phyloP scores from a whole-genome alignment of 2,797 vertebrate species.

The Gymnothorax javanicus region DNA sequence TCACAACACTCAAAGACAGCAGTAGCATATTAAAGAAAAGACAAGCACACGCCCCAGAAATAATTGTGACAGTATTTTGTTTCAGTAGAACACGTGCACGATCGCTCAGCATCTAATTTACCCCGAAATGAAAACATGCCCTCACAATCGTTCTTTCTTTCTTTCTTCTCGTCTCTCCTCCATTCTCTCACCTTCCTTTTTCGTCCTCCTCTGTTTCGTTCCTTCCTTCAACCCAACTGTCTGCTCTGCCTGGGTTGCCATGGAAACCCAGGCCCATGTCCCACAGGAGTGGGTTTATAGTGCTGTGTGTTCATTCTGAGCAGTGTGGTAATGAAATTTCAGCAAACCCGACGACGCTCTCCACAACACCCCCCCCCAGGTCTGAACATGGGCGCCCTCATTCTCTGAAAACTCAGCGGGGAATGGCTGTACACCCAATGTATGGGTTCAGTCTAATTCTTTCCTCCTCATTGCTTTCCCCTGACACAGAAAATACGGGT shows the following conservation, averaged over 20 bases:
- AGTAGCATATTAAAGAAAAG: not conserved
- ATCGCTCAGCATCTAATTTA: not conserved
- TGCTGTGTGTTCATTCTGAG: slow-evolving; percentile 64
- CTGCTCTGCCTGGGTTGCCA: slow-evolving; percentile 72
- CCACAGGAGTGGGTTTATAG: slow-evolving; percentile 64
- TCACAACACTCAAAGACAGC: not conserved
- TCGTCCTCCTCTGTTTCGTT: slow-evolving; percentile 54
- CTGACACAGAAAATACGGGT: slow-evolving; percentile 19
- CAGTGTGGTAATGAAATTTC: slow-evolving; percentile 69
- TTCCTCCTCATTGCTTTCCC: slow-evolving; percentile 11
- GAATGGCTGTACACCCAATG: slow-evolving; percentile 16
- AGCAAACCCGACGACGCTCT: slow-evolving; percentile 34
- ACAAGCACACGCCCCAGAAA: not conserved
- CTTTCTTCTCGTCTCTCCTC: slow-evolving; percentile 30
- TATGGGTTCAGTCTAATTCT: slow-evolving; percentile 5
- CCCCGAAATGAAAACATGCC: slow-evolving; percentile 17
- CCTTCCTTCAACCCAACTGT: slow-evolving; percentile 24
- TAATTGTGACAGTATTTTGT: not conserved
- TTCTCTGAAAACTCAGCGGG: slow-evolving; percentile 1
- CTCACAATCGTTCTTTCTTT: slow-evolving; percentile 25
- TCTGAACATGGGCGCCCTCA: slow-evolving; percentile 1
- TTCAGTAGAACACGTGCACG: not conserved
- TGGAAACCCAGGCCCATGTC: slow-evolving; percentile 76
- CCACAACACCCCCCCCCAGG: not conserved
- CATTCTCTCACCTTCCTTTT: slow-evolving; percentile 42